phyloP scores from a whole-genome alignment of 2,113 vertebrate genomes.

The Sinocyclocheilus grahami region DNA sequence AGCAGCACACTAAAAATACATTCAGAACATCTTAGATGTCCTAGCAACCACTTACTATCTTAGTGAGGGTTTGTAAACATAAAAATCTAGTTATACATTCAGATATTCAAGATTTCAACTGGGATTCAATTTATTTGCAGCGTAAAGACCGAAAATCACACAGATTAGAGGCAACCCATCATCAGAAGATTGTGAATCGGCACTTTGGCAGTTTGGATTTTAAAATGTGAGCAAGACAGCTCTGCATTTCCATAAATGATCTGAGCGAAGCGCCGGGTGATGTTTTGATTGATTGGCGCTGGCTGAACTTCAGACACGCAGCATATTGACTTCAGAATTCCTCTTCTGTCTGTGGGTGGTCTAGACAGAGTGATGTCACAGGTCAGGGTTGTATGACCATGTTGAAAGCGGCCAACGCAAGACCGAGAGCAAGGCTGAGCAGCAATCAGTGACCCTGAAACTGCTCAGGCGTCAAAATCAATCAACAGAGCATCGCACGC shows the following conservation, averaged over 20 bases:
- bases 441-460: slow-evolving; percentile 22
- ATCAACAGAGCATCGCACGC: not conserved
- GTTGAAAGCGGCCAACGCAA: not conserved
- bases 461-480: no score
- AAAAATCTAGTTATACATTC: not conserved
- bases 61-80: not conserved
- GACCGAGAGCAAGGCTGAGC: not conserved
- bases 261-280: not conserved
- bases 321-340: not conserved
- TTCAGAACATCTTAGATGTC: not conserved
- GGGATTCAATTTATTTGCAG: not conserved
- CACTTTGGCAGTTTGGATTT: not conserved
- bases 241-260: slow-evolving; percentile 13
- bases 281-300: not conserved
- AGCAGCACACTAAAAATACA: not conserved
- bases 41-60: not conserved
- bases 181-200: not conserved
- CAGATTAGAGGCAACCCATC: not conserved
- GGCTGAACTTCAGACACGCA: not conserved
- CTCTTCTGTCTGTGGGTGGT: not conserved
- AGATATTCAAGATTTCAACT: not conserved
- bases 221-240: not conserved
- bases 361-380: slow-evolving; percentile 8
- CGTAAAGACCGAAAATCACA: not conserved
- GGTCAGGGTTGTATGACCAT: not conserved